phyloP scores from a whole-genome alignment of 2,888 invertebrate genomes.

The Cheilosia vernalis region DNA sequence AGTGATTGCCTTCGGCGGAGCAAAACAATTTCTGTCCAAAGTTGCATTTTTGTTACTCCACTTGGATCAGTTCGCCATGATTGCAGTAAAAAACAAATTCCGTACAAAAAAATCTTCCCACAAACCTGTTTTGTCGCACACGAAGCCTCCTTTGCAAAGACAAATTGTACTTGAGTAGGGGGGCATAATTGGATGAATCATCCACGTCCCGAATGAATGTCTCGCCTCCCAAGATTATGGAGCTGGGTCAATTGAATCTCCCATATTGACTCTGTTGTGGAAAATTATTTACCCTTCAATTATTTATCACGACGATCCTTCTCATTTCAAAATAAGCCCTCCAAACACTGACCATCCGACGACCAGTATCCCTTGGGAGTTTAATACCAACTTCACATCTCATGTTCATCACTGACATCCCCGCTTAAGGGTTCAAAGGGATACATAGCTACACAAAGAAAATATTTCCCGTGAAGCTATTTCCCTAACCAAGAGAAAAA shows the following conservation, averaged over 20 bases:
- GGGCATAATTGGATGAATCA: not conserved
- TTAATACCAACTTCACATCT: conserved; percentile 5
- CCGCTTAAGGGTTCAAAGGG: not conserved
- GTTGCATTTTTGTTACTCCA: too few species aligned
- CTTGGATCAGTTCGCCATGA: too few species aligned
- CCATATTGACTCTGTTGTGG: not conserved
- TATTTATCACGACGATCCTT: conserved; percentile 37
- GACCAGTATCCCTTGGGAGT: conserved; percentile 46
- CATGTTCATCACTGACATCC: conserved; percentile 15
- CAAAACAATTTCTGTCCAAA: too few species aligned
- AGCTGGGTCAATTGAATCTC: conserved; percentile 11
- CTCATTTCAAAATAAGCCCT: conserved; percentile 27
- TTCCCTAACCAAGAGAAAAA: conserved; percentile 4
- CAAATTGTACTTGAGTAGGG: too few species aligned
- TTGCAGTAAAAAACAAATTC: too few species aligned
- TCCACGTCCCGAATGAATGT: not conserved
- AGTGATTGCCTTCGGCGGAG: too few species aligned
- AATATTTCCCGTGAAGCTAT: conserved; percentile 17
- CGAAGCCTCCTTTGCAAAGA: too few species aligned
- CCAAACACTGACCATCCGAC: conserved; percentile 17
- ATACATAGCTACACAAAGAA: conserved; percentile 6
- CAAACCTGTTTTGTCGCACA: too few species aligned
- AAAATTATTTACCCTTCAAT: conserved; percentile 41
- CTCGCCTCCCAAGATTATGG: not conserved
- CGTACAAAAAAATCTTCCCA: too few species aligned